A percentile compares a stretch with the other conserved stretches of the same genome.
Conservation (phyloP, 2,888 invertebrate species). For the Coleophora flavipennella region DNA sequence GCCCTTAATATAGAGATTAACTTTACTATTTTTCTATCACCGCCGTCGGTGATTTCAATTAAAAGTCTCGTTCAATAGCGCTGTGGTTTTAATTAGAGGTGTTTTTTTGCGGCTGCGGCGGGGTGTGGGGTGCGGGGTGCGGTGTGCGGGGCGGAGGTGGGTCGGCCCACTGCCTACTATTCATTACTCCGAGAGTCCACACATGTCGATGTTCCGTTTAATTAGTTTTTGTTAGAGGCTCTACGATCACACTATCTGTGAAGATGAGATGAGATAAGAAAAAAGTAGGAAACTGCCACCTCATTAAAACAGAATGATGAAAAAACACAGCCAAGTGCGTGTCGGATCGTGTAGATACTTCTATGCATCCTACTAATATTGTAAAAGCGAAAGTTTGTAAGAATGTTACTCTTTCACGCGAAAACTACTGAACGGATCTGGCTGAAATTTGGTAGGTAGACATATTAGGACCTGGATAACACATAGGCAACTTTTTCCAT, state of each 20-base stretch:
- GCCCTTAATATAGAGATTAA: background rate
- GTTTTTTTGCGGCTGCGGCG: constrained; percentile 32
- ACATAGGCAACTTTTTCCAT: no score
- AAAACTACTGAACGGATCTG: no score
- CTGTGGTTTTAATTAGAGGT: constrained; percentile 49
- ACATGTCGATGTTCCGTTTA: constrained; percentile 58
- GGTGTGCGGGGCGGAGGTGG: constrained; percentile 22
- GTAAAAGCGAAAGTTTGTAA: no score
- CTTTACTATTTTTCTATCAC: background rate
- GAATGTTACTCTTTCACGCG: no score
- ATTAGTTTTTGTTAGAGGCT: constrained; percentile 55
- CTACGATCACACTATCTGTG: constrained; percentile 31
- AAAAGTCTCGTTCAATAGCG: constrained; percentile 33
- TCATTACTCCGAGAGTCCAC: constrained; percentile 48
- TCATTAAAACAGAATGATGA: no score
- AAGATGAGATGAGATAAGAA: no score
- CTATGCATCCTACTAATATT: no score
- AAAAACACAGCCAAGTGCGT: no score
- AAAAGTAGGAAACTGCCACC: no score
- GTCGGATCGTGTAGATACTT: no score
- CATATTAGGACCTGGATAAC: no score
- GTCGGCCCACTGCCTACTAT: constrained; percentile 37
- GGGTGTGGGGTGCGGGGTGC: constrained; percentile 19
- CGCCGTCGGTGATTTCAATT: constrained; percentile 35
- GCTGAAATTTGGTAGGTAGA: no score